Evolutionary conservation across 2,888 invertebrate species (phyloP).

Genomic region (Diloba caeruleocephala): DNA sequence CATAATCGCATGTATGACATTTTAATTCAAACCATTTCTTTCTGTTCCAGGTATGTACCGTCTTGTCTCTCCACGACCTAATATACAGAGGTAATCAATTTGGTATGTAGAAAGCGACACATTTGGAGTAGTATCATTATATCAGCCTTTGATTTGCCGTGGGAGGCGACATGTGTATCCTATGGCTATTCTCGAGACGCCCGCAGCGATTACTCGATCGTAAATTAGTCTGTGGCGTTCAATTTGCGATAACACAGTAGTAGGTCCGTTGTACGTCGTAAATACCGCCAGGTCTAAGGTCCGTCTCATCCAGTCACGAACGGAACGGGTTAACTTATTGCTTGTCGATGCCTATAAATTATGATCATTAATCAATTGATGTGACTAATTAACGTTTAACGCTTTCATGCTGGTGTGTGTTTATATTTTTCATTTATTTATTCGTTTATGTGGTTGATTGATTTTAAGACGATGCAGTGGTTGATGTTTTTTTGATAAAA

Average conservation of each 20-base stretch:
- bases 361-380: constrained; percentile 50
- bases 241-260: constrained; percentile 70
- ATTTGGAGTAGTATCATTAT: constrained; percentile 38
- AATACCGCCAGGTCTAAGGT: constrained; percentile 55
- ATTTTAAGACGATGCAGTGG: constrained; percentile 15
- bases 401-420: constrained; percentile 22
- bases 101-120: constrained; percentile 57
- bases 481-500: constrained; percentile 15
- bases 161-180: constrained; percentile 50
- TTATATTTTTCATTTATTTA: too few relatives aligned
- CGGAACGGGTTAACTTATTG: constrained; percentile 47
- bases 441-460: constrained; percentile 14
- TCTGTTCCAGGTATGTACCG: constrained; percentile 70
- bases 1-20: too few relatives aligned
- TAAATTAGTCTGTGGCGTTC: constrained; percentile 68
- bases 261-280: constrained; percentile 60
- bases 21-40: constrained; percentile 38
- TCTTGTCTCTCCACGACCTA: constrained; percentile 15
- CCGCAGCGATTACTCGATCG: constrained; percentile 57
- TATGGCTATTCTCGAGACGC: constrained; percentile 35
- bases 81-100: constrained; percentile 37
- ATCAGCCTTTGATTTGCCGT: constrained; percentile 34
- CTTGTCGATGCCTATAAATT: constrained; percentile 41
- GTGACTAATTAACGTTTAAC: constrained; percentile 47
- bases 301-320: constrained; percentile 52